Evolutionary conservation across 2,888 invertebrate genomes (phyloP), one percentile per base, ranked within the genome.

Genomic region (Himalopsyche kuldschensis): DNA sequence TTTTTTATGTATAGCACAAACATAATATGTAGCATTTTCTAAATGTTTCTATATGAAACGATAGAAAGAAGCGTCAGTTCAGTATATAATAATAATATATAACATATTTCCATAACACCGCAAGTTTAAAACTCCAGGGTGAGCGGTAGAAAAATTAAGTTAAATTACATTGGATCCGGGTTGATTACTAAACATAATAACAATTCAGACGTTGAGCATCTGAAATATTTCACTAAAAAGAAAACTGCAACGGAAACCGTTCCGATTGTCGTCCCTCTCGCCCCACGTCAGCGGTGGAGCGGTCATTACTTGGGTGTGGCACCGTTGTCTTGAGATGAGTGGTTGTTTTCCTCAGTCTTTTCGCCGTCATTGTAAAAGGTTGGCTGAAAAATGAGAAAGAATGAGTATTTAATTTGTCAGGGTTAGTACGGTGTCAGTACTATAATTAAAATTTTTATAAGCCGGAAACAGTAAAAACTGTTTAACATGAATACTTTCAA

Each of bases 301-400:
- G 55, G 88, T 24, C 20, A 91, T 83, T 85, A 79, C 83, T 84
- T 84, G 30, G 63, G 32, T 10, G 46, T 78, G 80, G 84, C 85
- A 83, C 85, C 92, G 90, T 92, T 92, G 91, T 91, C 91, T 90
- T 85, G 85, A 69, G 86, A 79, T 63, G 91, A 90, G 90, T 91
- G 90, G 87, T 91, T 91, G 90, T 91, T 91, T 87, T 93, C 93
- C 89, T 93, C 93, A 91, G 92, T 91, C 92, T 93, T 93, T 89
- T 93, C 93, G 89, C 91, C 92, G 89, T 93, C 93, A 88, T 93
- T 92, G 88, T 94, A 94, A 90, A 94, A 94, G 90, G 93, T 94
- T 88, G 94, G 93, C 94, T 94, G 91, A 78, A 89, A 92, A 84
- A 27, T 75, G 75, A 41, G 20, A 24, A 69, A 20, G 20, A 20